Conservation (phyloP, 2,797 vertebrate species). For the Danio kyathit region DNA sequence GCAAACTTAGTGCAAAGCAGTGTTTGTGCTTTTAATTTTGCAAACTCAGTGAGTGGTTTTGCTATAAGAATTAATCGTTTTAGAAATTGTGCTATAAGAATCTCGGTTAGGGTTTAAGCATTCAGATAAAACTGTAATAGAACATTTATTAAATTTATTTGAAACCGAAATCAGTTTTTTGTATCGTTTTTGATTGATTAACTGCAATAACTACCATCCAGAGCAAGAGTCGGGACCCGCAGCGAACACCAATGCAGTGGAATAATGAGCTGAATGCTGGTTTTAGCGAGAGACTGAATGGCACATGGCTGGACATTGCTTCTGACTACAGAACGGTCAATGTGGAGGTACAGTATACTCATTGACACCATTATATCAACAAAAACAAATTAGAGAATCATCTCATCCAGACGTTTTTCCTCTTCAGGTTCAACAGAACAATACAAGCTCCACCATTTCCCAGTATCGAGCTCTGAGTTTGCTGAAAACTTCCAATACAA, state of each 20-base stretch:
- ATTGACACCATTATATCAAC: neutral
- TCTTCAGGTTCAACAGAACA: constrained; percentile 81
- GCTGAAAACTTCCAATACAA: constrained; percentile 80
- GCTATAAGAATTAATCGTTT: no score
- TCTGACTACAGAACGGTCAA: constrained; percentile 83
- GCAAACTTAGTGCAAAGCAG: no score
- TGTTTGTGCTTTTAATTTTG: no score
- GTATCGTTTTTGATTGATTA: no score
- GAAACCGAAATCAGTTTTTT: no score
- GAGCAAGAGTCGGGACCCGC: constrained; percentile 82
- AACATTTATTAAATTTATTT: no score
- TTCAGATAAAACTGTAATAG: no score
- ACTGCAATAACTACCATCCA: constrained; percentile 68
- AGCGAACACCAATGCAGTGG: constrained; percentile 98
- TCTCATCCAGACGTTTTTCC: neutral
- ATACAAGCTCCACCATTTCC: constrained; percentile 79
- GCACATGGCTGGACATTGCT: constrained; percentile 88
- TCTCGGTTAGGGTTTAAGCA: no score
- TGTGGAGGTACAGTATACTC: constrained; percentile 86
- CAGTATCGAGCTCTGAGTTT: constrained; percentile 84
- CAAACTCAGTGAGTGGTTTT: no score
- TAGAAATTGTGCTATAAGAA: no score
- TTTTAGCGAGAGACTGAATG: constrained; percentile 81
- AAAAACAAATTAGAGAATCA: neutral
- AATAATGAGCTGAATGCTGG: constrained; percentile 82